phyloP scores from a whole-genome alignment of 2,888 invertebrate species.

The Loripinus fragilis region DNA sequence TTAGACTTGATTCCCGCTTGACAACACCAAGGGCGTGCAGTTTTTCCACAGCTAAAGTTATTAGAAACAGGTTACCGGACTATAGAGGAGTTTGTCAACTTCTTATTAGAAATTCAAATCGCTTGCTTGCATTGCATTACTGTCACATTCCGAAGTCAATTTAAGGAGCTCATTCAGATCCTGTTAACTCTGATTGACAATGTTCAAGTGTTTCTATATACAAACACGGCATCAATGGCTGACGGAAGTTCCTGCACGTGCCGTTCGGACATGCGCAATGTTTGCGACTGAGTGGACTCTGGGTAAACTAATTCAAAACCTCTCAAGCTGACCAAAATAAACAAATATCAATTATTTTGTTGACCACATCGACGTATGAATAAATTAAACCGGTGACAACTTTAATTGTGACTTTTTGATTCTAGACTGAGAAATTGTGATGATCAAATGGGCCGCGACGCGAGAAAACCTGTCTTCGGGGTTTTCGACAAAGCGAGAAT shows the following conservation, averaged over 20 bases:
- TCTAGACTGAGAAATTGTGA: too few relatives aligned
- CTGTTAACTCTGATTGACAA: slow-evolving; percentile 31
- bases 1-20: too few relatives aligned
- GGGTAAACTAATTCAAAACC: slow-evolving; percentile 17
- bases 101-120: not conserved
- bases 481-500: too few relatives aligned
- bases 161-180: slow-evolving; percentile 8
- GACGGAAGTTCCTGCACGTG: slow-evolving; percentile 33
- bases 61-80: too few relatives aligned
- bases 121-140: slow-evolving; percentile 5
- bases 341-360: not conserved
- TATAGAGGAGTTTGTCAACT: not conserved
- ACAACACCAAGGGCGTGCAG: too few relatives aligned
- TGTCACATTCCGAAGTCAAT: slow-evolving; percentile 12
- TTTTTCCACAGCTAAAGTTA: too few relatives aligned
- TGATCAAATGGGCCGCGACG: too few relatives aligned
- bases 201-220: slow-evolving; percentile 51
- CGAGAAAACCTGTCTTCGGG: too few relatives aligned
- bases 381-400: slow-evolving; percentile 14
- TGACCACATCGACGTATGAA: slow-evolving; percentile 7
- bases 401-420: not conserved
- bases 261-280: slow-evolving; percentile 36
- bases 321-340: slow-evolving; percentile 20
- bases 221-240: slow-evolving; percentile 30
- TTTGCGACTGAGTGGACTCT: slow-evolving; percentile 26